Base-by-base conservation (phyloP, 2,888 invertebrate species). In the Himalopsyche anomala region DNA sequence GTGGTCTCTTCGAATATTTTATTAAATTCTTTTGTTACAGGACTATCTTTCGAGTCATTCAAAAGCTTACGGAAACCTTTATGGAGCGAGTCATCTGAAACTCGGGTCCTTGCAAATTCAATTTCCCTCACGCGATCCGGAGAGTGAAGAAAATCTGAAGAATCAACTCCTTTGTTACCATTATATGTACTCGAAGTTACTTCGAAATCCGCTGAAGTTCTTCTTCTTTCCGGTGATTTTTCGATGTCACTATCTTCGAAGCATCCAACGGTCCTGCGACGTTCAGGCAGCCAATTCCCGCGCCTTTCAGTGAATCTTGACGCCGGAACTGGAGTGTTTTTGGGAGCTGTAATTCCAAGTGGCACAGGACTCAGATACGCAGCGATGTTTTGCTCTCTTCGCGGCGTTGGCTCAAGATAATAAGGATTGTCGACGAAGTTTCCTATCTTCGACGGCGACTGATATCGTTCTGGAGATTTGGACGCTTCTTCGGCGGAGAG, bases 21-120 rank as follows among this genome's bases (percentile, higher is more conserved):
- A 84, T 86, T 88, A 74, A 88, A 88, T 45, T 88, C 88, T 45
- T 84, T 84, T 9, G 88, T 87, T 0, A 85, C 82, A 0, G 87
- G 86, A 80, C 87, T 88, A 17, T 86, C 84, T 82, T 86, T 86
- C 17, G 55, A 40, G 36, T 84, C 84, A 5, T 86, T 84, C 40
- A 86, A 86, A 74, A 74, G 9, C 12, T 74, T 74, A 2, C 36
- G 74, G 36, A 74, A 36, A 5, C 74, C 12, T 51, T 51, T 51
- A 74, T 74, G 74, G 11, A 74, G 11, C 4, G 74, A 28, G 5
- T 74, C 74, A 38, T 74, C 15, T 4, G 74, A 74, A 38, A 38
- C 36, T 38, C 38, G 38, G 5, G 11, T 74, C 38, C 74, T 74
- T 36, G 74, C 19, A 0, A 38, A 74, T 74, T 74, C 74, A 74